A percentile compares a stretch with the other conserved stretches of the same genome.
These are phyloP conservation scores for Drosophila persimilis DNA, from an alignment of 1,140 invertebrate genomes.

Conservation along the genomic window DNA sequence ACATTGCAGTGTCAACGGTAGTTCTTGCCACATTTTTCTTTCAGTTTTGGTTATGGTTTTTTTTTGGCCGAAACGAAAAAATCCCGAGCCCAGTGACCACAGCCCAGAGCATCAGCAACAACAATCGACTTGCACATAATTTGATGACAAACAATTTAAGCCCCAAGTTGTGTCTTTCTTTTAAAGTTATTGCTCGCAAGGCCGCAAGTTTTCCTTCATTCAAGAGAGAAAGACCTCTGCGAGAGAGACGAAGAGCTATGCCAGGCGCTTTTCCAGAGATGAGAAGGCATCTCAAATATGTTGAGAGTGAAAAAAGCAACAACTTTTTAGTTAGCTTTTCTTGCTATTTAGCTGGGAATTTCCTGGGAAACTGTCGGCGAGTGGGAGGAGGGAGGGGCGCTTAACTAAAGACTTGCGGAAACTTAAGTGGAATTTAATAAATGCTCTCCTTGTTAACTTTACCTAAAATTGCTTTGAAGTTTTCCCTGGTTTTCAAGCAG, in stretches of 20 bases:
- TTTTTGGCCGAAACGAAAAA: conserved; percentile 10
- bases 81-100: too few relatives aligned
- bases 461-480: conserved; percentile 64
- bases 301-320: conserved; percentile 50
- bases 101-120: conserved; percentile 23
- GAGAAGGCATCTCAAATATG: conserved; percentile 64
- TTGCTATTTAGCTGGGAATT: conserved; percentile 54
- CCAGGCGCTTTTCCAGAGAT: conserved; percentile 38
- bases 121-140: conserved; percentile 69
- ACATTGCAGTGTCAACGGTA: too few relatives aligned
- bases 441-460: conserved; percentile 55
- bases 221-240: not conserved
- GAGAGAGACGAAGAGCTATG: conserved; percentile 14
- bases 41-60: conserved; percentile 11
- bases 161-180: conserved; percentile 63
- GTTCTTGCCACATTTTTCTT: too few relatives aligned
- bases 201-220: conserved; percentile 37
- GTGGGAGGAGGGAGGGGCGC: conserved; percentile 5
- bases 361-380: not conserved
- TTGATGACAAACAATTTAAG: conserved; percentile 78
- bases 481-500: conserved; percentile 16
- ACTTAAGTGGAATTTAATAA: conserved; percentile 71
- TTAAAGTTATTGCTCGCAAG: conserved; percentile 47
- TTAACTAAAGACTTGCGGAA: conserved; percentile 30
- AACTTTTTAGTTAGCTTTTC: conserved; percentile 39